A percentile compares a stretch with the other conserved stretches of the same genome.
Conservation (phyloP, 2,888 invertebrate genomes). For the Brachypalpus laphriformis region DNA sequence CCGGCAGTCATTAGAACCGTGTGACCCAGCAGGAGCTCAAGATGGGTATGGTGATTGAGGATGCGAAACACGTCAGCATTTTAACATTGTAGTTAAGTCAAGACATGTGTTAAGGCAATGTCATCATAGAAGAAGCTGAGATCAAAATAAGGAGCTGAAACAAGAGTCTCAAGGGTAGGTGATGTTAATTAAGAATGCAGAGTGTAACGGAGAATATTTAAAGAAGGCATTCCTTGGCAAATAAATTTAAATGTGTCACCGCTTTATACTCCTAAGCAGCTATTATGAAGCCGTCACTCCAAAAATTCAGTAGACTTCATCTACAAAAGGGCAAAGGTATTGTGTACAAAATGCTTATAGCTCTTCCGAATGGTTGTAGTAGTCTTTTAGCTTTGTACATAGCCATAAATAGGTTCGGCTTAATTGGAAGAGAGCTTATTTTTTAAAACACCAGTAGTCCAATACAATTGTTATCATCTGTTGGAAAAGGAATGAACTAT, state of each 20-base stretch:
- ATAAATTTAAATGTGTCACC: background rate
- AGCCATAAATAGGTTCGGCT: no score
- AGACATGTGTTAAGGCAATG: conserved; percentile 39
- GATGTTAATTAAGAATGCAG: conserved; percentile 42
- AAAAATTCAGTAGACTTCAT: no score
- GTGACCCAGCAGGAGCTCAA: conserved; percentile 8
- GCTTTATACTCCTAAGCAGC: background rate
- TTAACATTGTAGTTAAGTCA: conserved; percentile 36
- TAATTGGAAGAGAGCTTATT: no score
- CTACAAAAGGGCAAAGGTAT: no score
- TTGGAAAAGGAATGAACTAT: no score
- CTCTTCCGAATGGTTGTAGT: no score
- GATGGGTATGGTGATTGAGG: conserved; percentile 1
- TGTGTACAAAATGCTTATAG: no score
- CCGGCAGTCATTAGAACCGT: conserved; percentile 40
- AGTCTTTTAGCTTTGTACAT: no score
- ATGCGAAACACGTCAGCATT: conserved; percentile 63
- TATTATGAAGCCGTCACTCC: no score
- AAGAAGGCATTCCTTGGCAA: background rate
- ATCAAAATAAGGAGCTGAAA: background rate
- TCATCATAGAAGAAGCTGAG: conserved; percentile 16
- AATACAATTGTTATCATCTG: no score
- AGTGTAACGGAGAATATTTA: background rate
- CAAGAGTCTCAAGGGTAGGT: conserved; percentile 3
- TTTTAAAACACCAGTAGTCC: no score